Evolutionary conservation across 2,113 vertebrate species (phyloP).

Genomic region (Tetraodon nigroviridis): DNA sequence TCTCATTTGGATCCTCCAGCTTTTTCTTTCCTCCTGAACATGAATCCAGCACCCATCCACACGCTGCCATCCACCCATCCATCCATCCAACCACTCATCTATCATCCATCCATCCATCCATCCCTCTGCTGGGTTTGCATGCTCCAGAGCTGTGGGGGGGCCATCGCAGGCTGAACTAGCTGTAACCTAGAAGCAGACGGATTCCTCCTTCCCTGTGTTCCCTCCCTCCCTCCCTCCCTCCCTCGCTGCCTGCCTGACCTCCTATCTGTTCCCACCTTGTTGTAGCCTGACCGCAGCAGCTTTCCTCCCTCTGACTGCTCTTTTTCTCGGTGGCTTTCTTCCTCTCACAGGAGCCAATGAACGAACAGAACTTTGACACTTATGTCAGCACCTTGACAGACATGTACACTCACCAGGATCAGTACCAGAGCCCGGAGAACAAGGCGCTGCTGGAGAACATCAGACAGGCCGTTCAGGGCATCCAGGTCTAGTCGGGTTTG

Average conservation of each 20-base stretch:
- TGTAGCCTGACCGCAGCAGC: background rate
- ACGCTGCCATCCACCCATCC: too few relatives aligned
- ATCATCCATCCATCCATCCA: too few relatives aligned
- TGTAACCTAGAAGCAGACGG: background rate
- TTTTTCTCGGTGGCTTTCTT: constrained; percentile 21
- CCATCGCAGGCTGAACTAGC: constrained; percentile 5
- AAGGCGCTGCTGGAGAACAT: constrained; percentile 99
- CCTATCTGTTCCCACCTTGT: constrained; percentile 11
- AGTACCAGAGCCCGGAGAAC: constrained; percentile 99
- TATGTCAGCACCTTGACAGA: constrained; percentile 99
- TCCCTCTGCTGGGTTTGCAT: constrained; percentile 49
- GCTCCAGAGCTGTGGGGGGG: constrained; percentile 16
- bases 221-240: constrained; percentile 24
- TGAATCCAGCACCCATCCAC: constrained; percentile 31
- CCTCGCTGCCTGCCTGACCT: constrained; percentile 23
- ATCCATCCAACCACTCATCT: too few relatives aligned
- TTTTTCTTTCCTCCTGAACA: constrained; percentile 44
- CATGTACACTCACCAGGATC: constrained; percentile 99
- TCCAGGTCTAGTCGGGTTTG: constrained; percentile 79
- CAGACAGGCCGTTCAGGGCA: constrained; percentile 98
- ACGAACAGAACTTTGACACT: constrained; percentile 99
- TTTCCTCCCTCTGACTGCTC: constrained; percentile 14
- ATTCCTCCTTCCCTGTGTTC: constrained; percentile 22
- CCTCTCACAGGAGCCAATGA: constrained; percentile 93
- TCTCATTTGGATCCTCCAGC: constrained; percentile 21